Evolutionary conservation across 2,113 vertebrate species (phyloP), one percentile per base, ranked within the genome.

Genomic region (Electrona antarctica): DNA sequence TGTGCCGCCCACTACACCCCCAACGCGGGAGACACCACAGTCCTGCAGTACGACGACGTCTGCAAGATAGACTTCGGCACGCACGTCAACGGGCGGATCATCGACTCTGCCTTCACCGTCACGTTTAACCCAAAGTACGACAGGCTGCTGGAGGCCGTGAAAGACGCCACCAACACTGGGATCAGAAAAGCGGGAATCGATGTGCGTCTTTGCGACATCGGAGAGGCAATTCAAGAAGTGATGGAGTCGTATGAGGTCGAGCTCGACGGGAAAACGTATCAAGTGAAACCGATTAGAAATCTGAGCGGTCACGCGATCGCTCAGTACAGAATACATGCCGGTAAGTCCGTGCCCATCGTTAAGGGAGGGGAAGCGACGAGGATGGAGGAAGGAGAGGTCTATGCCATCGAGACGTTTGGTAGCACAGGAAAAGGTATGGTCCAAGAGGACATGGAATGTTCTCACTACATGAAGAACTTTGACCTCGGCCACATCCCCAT

Each of bases 21-120:
- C 83, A 99, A 99, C 51, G 97, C 98, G 51, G 98, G 98, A 7
- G 98, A 99, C 90, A 86, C 96, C 51, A 99, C 97, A 33, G 96
- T 99, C 74, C 93, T 99, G 79, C 96, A 97, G 56, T 98, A 99
- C 11, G 96, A 99, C 49, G 98, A 99, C 74, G 97, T 99, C 83
- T 99, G 98, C 94, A 99, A 99, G 94, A 98, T 99, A 74, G 98
- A 99, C 91, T 99, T 99, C 80, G 98, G 97, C 90, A 99, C 98
- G 3, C 98, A 99, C 73, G 95, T 99, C 87, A 99, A 95, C 90
- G 98, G 96, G 89, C 93, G 94, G 83, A 97, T 97, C 92, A 97
- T 97, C 90, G 95, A 97, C 91, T 97, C 96, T 95, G 96, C 96
- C 93, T 97, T 97, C 91, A 96, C 96, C 51, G 95, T 98, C 84